phyloP scores from a whole-genome alignment of 2,797 vertebrate genomes.

The Diglossa cyanea region DNA sequence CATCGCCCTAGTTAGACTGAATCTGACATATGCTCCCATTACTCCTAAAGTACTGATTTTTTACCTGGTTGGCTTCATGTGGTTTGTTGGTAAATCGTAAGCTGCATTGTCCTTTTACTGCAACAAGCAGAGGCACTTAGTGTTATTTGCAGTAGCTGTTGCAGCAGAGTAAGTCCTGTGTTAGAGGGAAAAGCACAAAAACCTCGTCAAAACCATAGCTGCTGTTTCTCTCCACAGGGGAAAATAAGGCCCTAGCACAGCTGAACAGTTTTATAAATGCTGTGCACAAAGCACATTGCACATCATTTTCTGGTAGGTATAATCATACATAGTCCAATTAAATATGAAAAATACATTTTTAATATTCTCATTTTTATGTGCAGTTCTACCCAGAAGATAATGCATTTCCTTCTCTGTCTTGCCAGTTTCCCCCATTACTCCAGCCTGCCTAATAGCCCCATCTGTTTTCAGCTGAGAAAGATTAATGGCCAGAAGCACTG shows the following conservation, averaged over 20 bases:
- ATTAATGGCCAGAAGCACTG: constrained; percentile 41
- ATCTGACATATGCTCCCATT: not conserved
- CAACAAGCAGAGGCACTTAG: constrained; percentile 14
- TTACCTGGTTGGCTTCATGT: not conserved
- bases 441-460: constrained; percentile 51
- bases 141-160: constrained; percentile 19
- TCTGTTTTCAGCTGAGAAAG: constrained; percentile 54
- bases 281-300: constrained; percentile 18
- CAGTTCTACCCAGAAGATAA: constrained; percentile 34
- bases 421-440: constrained; percentile 35
- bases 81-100: constrained; percentile 28
- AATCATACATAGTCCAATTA: constrained; percentile 48
- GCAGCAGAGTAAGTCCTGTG: not conserved
- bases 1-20: not conserved
- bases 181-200: constrained; percentile 14
- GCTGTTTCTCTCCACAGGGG: not conserved
- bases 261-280: constrained; percentile 28
- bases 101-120: constrained; percentile 11
- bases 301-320: constrained; percentile 40
- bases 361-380: constrained; percentile 45
- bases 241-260: constrained; percentile 7
- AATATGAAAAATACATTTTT: constrained; percentile 62
- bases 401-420: constrained; percentile 16
- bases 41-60: not conserved
- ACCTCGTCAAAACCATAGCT: not conserved